Evolutionary conservation across 1,140 invertebrate genomes (phyloP), one percentile per base, ranked within the genome.

Genomic region (Antheraea mylitta): DNA sequence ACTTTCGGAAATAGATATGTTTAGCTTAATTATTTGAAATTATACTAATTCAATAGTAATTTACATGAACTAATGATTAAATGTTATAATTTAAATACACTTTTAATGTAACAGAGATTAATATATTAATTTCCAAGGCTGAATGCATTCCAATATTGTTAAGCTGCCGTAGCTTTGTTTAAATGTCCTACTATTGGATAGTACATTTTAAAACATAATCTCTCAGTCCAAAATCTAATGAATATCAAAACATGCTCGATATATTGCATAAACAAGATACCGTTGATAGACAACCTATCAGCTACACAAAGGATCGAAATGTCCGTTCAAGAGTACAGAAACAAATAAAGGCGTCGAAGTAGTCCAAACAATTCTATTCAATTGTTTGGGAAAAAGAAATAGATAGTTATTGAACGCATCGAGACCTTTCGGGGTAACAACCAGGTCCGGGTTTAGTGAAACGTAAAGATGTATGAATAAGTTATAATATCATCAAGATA

Each of bases 371-470:
- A 13, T 63, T 63, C 61, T 13, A 37, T 63, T 36, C 19, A 63
- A 63, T 63, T 63, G 61, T 63, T 63, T 63, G 37, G 61, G 37
- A 60, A 13, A 60, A 30, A 30, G 22, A 36, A 18, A 63, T 37
- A 37, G 61, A 63, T 37, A 63, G 61, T 63, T 63, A 63, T 63
- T 63, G 61, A 13, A 63, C 61, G 61, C 37, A 63, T 63, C 61
- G 37, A 63, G 30, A 37, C 30, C 22, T 36, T 37, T 63, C 30
- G 11, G 6, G 45, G 45, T 53, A 53, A 16, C 45, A 13, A 16
- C 45, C 45, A 53, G 45, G 45, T 16, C 45, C 45, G 45, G 11
- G 7, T 53, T 53, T 13, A 53, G 45, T 42, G 38, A 4, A 42
- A 9, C 7, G 38, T 16, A 53, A 53, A 53, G 45, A n/a, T 13